A percentile compares a stretch with the other conserved stretches of the same genome.
Conservation (phyloP, 2,113 vertebrate species). For the Siniperca knerii region DNA sequence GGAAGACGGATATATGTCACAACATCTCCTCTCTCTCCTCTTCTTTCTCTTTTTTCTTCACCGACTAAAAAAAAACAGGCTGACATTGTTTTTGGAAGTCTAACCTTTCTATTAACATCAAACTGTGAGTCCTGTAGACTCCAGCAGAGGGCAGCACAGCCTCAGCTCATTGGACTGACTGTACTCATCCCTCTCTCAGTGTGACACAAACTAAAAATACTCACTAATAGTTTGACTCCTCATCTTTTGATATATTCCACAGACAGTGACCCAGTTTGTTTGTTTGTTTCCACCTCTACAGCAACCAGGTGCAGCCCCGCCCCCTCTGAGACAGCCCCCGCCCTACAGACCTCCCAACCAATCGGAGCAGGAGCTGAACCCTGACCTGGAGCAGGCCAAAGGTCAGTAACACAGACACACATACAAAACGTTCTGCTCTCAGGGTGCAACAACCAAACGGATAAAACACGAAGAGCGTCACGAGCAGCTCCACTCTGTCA, state of each 20-base stretch:
- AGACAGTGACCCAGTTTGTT: background rate
- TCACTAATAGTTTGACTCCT: background rate
- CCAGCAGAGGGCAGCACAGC: slow-evolving; percentile 47
- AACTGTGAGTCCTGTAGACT: slow-evolving; percentile 6
- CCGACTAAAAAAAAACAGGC: too few species aligned
- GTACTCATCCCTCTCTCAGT: background rate
- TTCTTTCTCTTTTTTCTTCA: background rate
- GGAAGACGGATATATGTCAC: background rate
- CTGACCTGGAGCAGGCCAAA: slow-evolving; percentile 72
- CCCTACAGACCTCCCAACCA: slow-evolving; percentile 86
- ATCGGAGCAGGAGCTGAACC: slow-evolving; percentile 58
- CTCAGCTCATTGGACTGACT: background rate
- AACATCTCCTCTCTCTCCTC: background rate
- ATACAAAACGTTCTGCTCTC: background rate
- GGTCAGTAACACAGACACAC: slow-evolving; percentile 74
- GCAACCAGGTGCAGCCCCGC: slow-evolving; percentile 73
- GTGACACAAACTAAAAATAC: background rate
- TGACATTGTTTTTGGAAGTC: background rate
- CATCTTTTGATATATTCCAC: too few species aligned
- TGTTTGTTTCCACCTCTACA: slow-evolving; percentile 29
- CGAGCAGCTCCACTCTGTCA: too few species aligned
- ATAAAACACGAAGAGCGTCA: too few species aligned
- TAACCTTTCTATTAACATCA: too few species aligned
- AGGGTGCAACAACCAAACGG: too few species aligned
- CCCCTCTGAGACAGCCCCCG: slow-evolving; percentile 90